Evolutionary conservation across 2,888 invertebrate genomes (phyloP), one percentile per base, ranked within the genome.

Genomic region (Drosophila fungiperda): DNA sequence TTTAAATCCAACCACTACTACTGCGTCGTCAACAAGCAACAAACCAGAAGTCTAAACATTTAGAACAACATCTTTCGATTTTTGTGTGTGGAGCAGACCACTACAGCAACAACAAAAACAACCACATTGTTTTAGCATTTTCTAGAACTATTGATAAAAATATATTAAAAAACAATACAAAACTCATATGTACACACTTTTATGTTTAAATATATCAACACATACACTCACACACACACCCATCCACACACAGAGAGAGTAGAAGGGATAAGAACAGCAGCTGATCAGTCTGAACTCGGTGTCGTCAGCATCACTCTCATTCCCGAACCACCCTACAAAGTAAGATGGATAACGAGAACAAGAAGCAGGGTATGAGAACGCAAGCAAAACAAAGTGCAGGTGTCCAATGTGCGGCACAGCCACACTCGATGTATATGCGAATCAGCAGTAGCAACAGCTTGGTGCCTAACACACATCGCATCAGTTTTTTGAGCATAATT

Each of bases 121-220:
- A 81, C 53, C 32, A 80, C 77, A 82, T 91, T 91, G 92, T 91
- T 92, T 91, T 91, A 92, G 92, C 92, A 87, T 91, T 91, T 92
- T 92, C 89, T 91, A 92, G 91, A 91, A 91, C 82, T 91, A 92
- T 92, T 90, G 89, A 91, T 92, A 91, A 84, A 80, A 87, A 89
- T 87, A 89, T 90, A 90, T 84, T 82, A 81, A 85, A 83, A 83
- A 82, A 80, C 85, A 83, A 83, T 73, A 87, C 76, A 87, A 85
- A 80, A 72, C 68, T 58, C 75, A 83, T 72, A 88, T 89, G 81
- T 90, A 82, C 83, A 88, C 76, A 84, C 82, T 82, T 79, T 69
- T 83, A 86, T 86, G 81, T 89, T 87, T 87, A 80, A 88, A 83
- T 82, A 82, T 80, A 87, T 77, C 54, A 68, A n/a, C 36, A 26